Evolutionary conservation across 2,113 vertebrate species (phyloP), one percentile per base, ranked within the genome.

Genomic region (Ptyas mucosa): DNA sequence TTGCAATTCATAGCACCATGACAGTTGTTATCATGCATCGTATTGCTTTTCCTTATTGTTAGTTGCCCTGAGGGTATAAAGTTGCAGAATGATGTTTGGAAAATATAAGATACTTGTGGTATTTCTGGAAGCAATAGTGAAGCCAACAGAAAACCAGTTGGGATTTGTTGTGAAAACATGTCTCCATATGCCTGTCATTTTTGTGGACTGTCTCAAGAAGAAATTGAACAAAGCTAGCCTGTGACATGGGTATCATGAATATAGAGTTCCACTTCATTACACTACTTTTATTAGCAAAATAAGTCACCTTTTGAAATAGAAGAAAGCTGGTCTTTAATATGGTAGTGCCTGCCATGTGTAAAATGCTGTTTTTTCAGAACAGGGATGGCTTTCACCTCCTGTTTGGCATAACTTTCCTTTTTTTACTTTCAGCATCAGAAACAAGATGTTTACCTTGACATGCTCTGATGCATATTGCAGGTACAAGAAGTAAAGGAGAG

Each of bases 291-390:
- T 34, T 90, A 85, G 52, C 85, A 55, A 69, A 34, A 61, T 15
- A 58, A 46, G n/a, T 23, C n/a, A 24, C 24, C 24, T 52, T 51
- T 86, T 52, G 18, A 91, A 87, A 91, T 75, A 87, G 69, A 93
- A 88, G 34, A 81, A 88, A 91, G 21, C 58, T 69, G 51, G 75
- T 91, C 24, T 57, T 91, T 64, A 88, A 69, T 46, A 85, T 23
- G 26, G 43, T 23, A 55, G 21, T 39, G 24, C 91, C 87, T 10
- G 54, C n/a, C 43, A 85, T 85, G 53, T 43, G 57, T 39, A 91
- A 75, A 61, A 57, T 64, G 69, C 51, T 26, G 29, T 52, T 91
- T 93, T 93, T 91, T 58, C 52, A 55, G 91, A 88, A 88, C 12
- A 49, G 85, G 87, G 52, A 52, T 23, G 39, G 6, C 61, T 90